Percentiles rank a stretch among this genome's conserved stretches.
Evolutionary conservation across 2,113 vertebrate species (phyloP).

Genomic region (Ciconia maguari): DNA sequence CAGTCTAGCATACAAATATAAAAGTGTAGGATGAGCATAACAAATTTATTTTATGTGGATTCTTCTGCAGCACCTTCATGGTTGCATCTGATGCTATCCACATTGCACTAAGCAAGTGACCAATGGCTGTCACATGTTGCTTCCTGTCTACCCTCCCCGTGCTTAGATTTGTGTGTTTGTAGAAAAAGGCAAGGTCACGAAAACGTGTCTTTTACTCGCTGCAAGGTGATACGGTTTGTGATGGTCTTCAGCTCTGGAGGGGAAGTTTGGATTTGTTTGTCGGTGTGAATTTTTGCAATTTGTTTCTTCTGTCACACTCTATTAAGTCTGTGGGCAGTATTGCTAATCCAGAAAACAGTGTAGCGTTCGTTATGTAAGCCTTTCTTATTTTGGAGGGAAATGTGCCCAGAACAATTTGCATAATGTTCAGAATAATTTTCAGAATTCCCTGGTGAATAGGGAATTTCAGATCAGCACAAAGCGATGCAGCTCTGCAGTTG

Average conservation of each 20-base stretch:
- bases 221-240: slow-evolving; percentile 49
- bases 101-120: background rate
- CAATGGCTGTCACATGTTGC: slow-evolving; percentile 2
- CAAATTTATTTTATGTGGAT: background rate
- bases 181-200: background rate
- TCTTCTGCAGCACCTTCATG: background rate
- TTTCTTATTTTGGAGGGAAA: slow-evolving; percentile 50
- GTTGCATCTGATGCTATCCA: slow-evolving; percentile 3
- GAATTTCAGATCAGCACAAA: slow-evolving; percentile 20
- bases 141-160: background rate
- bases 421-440: slow-evolving; percentile 47
- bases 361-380: slow-evolving; percentile 41
- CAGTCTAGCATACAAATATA: background rate
- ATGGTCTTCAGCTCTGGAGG: slow-evolving; percentile 55
- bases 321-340: slow-evolving; percentile 55
- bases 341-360: slow-evolving; percentile 51
- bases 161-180: background rate
- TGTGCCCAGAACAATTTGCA: slow-evolving; percentile 59
- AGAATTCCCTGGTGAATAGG: background rate
- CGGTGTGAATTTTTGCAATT: slow-evolving; percentile 57
- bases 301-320: slow-evolving; percentile 54
- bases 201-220: slow-evolving; percentile 22
- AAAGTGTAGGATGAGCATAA: background rate
- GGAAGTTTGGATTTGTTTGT: slow-evolving; percentile 27
- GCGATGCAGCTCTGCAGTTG: background rate